Evolutionary conservation across 2,113 vertebrate genomes (phyloP), one percentile per base, ranked within the genome.

Genomic region (Eupsittula cactorum): DNA sequence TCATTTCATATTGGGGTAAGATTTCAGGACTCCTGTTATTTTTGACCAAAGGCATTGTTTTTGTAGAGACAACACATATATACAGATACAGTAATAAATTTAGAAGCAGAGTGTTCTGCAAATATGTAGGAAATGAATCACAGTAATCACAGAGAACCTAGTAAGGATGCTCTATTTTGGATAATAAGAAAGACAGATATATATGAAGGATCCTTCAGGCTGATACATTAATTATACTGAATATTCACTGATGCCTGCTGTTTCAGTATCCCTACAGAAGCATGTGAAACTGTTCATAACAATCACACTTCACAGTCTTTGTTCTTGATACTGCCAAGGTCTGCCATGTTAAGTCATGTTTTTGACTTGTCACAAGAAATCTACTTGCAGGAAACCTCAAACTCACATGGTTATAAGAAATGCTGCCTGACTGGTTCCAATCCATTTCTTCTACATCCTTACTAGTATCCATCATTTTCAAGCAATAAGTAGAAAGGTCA

Each of bases 81-180:
- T 16, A 64, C 7, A 86, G 53, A 67, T 31, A 89, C 10, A 39
- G 17, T 82, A 82, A 94, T 89, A 94, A 95, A 89, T 82, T 87
- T 39, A 57, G 47, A 91, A 94, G 68, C 53, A 71, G 75, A 93
- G 29, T 29, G 68, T 33, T 82, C 62, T 81, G 77, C 76, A 57
- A 53, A 88, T 62, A 91, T 65, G 52, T 84, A 94, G 84, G 87
- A 89, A 95, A 84, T 65, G 13, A 96, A 92, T 95, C 73, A 73
- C 42, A n/a, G 25, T 71, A 91, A 88, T 87, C 57, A 87, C 53
- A 87, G 44, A 55, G 69, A 83, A 92, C 73, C 73, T 4, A 70
- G 27, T 9, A 24, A 84, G 65, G 17, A 69, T n/a, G 49, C n/a
- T 93, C 39, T 85, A 7, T 73, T 90, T 87, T 31, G 19, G 78